Evolutionary conservation across 2,113 vertebrate species (phyloP), one percentile per base, ranked within the genome.

Genomic region (Corydoras sp.): DNA sequence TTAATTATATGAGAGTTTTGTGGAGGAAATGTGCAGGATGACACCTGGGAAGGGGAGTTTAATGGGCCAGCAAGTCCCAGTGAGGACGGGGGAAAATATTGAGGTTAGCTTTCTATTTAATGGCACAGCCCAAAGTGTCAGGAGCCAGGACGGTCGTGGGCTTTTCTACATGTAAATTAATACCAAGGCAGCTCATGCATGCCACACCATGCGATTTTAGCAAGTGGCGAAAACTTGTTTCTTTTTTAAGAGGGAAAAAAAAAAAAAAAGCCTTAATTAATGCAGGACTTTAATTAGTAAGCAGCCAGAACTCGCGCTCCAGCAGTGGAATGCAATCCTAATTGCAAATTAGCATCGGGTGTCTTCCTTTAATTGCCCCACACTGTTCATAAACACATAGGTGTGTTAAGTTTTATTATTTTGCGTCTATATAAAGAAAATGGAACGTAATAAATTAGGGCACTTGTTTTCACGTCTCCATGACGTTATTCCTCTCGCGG

Each of bases 41-140:
- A 88, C 90, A 88, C 90, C 86, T 85, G 89, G 90, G 89, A 90
- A 87, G 84, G 83, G 82, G 80, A 87, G 89, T 91, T 91, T 90
- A 91, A 91, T 91, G 90, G 90, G 87, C 86, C 89, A 90, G 88
- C 81, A 86, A 90, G 87, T 90, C 90, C 89, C 89, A 88, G 86
- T 82, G 85, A 88, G 81, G 82, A 85, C 82, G 88, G 85, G 83
- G 86, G 84, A 81, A 49, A 72, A 87, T 90, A 90, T 90, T 88
- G 88, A 90, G 89, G 89, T 89, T 90, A 89, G 81, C 75, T 74
- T 87, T 88, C 87, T 90, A 88, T 91, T 90, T 91, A 89, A 89
- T 83, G 82, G 83, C 81, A 74, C 82, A 69, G 69, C 73, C 68
- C 43, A 12, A 68, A 66, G 18, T 24, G 18, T 24, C 18, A 24